These are phyloP conservation scores for Leptopterna dolabrata DNA, from an alignment of 2,888 invertebrate species.

Conservation along the genomic window DNA sequence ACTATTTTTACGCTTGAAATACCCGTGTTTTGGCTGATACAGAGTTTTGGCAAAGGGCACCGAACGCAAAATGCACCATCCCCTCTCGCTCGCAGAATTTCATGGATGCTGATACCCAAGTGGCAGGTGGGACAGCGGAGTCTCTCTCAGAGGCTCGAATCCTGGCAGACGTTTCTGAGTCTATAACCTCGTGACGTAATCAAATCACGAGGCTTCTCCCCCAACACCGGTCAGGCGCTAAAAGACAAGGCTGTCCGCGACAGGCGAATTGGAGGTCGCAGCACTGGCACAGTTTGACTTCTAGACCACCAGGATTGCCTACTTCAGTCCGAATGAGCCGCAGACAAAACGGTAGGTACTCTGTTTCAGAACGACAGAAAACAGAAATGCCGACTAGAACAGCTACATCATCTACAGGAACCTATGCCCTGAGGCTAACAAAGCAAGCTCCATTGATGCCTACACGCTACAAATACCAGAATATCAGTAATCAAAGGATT, in stretches of 20 bases:
- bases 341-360: neutral
- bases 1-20: neutral
- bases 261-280: neutral
- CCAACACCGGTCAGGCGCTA: neutral
- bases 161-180: constrained; percentile 23
- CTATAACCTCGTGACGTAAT: constrained; percentile 21
- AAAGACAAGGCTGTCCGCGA: neutral
- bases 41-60: neutral
- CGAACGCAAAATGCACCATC: neutral
- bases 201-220: neutral
- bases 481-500: no score
- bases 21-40: neutral
- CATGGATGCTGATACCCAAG: neutral
- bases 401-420: no score
- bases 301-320: neutral
- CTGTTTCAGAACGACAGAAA: no score
- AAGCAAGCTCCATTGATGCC: no score
- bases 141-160: neutral
- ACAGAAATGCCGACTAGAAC: no score
- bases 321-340: neutral
- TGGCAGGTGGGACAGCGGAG: neutral
- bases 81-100: neutral
- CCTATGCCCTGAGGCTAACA: no score
- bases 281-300: neutral
- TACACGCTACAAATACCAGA: no score